Base-by-base conservation (phyloP, 2,888 invertebrate species). In the Camponotus fellah region DNA sequence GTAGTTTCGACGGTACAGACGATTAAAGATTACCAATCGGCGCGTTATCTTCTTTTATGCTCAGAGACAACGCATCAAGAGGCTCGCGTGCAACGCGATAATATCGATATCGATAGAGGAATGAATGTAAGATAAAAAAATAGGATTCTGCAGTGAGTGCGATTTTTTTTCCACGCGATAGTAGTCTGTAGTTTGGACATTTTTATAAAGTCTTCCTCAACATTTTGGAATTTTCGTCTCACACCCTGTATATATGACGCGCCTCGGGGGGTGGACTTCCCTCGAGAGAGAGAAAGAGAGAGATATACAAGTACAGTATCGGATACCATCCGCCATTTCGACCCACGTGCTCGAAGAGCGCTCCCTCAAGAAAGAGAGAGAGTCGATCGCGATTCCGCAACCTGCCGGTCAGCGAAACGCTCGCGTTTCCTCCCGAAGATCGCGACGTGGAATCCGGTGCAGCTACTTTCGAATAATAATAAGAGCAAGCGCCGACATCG, bases 391-490 rank as follows among this genome's bases (percentile, higher is more conserved):
- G 62, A 69, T 69, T 65, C 58, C 68, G 66, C 40, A n/a, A 40
- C 14, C 32, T 68, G 21, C 53, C 53, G 64, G 46, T 46, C 53
- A 66, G 26, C 37, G n/a, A 26, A 46, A 34, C 12, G 12, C n/a
- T 3, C 26, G 46, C 4, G 66, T 65, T 37, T 56, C 74, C 17
- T 65, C 26, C 34, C 40, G 49, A 83, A 40, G 72, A 80, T 65
- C 43, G 72, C 65, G 58, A 75, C 6, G 21, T 69, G 40, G 74
- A 83, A 75, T 83, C 85, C 74, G 40, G 58, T 53, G 43, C 46
- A 46, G 49, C 76, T 75, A 53, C 80, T 84, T 75, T 85, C 83
- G 65, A 80, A 49, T 69, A 40, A 58, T 75, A 80, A 85, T 75
- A 83, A 85, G 56, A 80, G 58, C 74, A 80, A 80, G 56, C 72